phyloP scores from a whole-genome alignment of 2,888 invertebrate species.

The Xylocampa areola region DNA sequence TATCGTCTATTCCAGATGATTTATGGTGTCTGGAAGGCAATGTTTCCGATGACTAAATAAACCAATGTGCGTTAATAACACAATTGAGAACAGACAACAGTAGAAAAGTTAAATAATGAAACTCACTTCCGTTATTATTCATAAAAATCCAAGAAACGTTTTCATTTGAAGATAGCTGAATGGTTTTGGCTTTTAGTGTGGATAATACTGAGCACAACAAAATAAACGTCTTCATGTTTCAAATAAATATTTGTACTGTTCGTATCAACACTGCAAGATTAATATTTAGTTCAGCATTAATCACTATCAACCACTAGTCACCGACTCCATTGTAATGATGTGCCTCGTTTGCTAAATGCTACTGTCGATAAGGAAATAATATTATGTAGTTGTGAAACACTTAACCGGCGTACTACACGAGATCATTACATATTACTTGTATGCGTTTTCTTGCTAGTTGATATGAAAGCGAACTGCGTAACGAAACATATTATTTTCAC shows the following conservation, averaged over 20 bases:
- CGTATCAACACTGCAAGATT: constrained; percentile 26
- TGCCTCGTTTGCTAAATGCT: constrained; percentile 18
- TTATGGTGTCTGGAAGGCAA: too few species aligned
- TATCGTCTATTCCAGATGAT: too few species aligned
- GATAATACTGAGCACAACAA: constrained; percentile 45
- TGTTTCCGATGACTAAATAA: too few species aligned
- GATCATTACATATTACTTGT: constrained; percentile 28
- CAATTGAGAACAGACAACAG: constrained; percentile 4
- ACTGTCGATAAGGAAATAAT: constrained; percentile 50
- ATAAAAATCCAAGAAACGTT: constrained; percentile 73
- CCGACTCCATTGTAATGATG: constrained; percentile 44
- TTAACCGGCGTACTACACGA: constrained; percentile 3
- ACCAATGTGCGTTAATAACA: too few species aligned
- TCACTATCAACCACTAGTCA: constrained; percentile 26
- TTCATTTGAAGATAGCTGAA: constrained; percentile 54
- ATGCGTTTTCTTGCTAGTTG: constrained; percentile 13
- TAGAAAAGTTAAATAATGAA: constrained; percentile 12
- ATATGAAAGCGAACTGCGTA: constrained; percentile 17
- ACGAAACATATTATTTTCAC: constrained; percentile 45
- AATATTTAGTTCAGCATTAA: constrained; percentile 40
- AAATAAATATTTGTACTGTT: constrained; percentile 43
- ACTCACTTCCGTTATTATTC: constrained; percentile 84
- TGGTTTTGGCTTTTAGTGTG: constrained; percentile 41
- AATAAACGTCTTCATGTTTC: constrained; percentile 52
- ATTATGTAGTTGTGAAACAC: constrained; percentile 13